Conservation (phyloP, 2,888 invertebrate genomes). For the Noctua fimbriata region DNA sequence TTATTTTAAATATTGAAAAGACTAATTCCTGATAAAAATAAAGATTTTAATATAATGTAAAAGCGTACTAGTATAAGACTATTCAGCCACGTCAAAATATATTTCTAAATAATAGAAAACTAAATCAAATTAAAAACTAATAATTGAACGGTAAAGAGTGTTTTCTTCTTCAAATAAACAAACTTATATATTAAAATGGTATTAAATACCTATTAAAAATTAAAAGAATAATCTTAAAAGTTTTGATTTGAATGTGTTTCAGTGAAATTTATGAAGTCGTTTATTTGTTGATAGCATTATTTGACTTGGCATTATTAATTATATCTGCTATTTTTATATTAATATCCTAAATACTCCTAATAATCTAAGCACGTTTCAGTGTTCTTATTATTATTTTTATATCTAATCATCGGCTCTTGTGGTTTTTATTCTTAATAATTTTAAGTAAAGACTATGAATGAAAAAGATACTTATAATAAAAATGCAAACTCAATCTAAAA, state of each 20-base stretch:
- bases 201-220: slow-evolving; percentile 43
- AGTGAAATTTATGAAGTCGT: neutral
- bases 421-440: neutral
- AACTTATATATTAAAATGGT: slow-evolving; percentile 44
- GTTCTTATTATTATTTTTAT: neutral
- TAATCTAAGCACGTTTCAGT: neutral
- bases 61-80: slow-evolving; percentile 66
- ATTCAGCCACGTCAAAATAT: slow-evolving; percentile 70
- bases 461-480: slow-evolving; percentile 22
- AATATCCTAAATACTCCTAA: neutral
- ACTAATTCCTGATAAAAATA: slow-evolving; percentile 45
- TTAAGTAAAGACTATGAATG: slow-evolving; percentile 16
- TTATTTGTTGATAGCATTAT: neutral
- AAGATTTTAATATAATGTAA: slow-evolving; percentile 36
- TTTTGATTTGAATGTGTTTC: neutral
- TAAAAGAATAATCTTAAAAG: slow-evolving; percentile 10
- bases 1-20: neutral
- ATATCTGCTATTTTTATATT: neutral
- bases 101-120: slow-evolving; percentile 51
- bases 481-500: slow-evolving; percentile 46
- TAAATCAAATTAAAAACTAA: slow-evolving; percentile 77
- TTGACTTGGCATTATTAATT: neutral
- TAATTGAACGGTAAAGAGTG: slow-evolving; percentile 88
- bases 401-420: neutral
- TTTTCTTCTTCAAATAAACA: slow-evolving; percentile 61